Base-by-base conservation (phyloP, 2,888 invertebrate genomes). In the Drosophila mimica region DNA sequence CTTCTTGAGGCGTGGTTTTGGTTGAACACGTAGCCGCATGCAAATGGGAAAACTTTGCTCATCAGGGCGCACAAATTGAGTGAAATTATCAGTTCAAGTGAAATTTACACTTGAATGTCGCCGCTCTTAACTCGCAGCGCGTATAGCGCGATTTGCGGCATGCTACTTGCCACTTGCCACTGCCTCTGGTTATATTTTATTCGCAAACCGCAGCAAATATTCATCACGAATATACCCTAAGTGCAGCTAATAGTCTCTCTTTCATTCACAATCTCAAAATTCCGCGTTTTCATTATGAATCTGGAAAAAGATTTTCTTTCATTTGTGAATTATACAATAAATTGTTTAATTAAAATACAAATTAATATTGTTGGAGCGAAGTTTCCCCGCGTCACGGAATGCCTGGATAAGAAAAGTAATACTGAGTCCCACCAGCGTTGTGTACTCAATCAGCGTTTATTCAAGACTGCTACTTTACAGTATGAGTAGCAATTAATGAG, bases 11-110 rank as follows among this genome's bases (percentile, higher is more conserved):
- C 38, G 49, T 62, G 57, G 34, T 36, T 40, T 36, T 51, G 61
- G 66, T 57, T 70, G 81, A 86, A 72, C 86, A 88, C 89, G 90
- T 90, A 76, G 89, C 76, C 79, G 67, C 77, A 89, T 84, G 90
- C 88, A 87, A 87, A 87, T 87, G 87, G 89, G 87, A 87, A 87
- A 87, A 87, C 90, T 87, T 87, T 87, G 87, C 89, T 87, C 87
- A 87, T 87, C 90, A 90, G 88, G 71, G 90, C 87, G 75, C 87
- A 82, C 88, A 87, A 87, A 90, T 87, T 87, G 87, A 90, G 87
- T 87, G 74, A 87, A 87, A 90, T 87, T 87, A 87, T 89, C 87
- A 87, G 90, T 87, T 87, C 85, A 87, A 87, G 90, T 89, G 87
- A 87, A 90, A 89, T 90, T 87, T 87, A 87, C 85, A 86, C 90